phyloP scores from a whole-genome alignment of 2,797 vertebrate species.

The Cyclura pinguis region DNA sequence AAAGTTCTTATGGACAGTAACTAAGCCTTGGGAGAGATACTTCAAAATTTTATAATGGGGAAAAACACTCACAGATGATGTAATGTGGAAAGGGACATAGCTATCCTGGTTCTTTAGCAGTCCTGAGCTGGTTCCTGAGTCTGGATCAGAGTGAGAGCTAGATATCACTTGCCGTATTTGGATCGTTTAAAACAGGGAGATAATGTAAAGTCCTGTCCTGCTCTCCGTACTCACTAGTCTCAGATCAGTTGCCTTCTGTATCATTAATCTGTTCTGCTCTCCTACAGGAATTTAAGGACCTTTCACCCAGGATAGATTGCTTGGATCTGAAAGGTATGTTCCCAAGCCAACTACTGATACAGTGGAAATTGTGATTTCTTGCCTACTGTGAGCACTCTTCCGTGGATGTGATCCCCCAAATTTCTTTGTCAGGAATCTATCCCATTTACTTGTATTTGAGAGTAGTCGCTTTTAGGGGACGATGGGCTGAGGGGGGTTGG shows the following conservation, averaged over 20 bases:
- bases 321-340: constrained; percentile 93
- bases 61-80: no score
- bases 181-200: neutral
- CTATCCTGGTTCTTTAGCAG: neutral
- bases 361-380: neutral
- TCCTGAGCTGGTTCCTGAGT: neutral
- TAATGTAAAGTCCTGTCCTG: fast-evolving
- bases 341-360: neutral
- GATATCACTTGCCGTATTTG: no score
- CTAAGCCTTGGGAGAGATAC: no score
- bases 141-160: neutral
- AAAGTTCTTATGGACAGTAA: no score
- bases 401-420: no score
- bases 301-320: constrained; percentile 91
- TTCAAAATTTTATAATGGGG: no score
- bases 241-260: fast-evolving
- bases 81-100: no score
- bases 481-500: no score
- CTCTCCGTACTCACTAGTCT: fast-evolving
- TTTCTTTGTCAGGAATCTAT: neutral
- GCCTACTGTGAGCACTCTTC: no score
- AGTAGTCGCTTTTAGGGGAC: neutral
- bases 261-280: neutral
- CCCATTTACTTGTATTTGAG: neutral
- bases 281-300: constrained; percentile 89